Conservation (phyloP, 2,797 vertebrate species). For the Leptodactylus fallax region DNA sequence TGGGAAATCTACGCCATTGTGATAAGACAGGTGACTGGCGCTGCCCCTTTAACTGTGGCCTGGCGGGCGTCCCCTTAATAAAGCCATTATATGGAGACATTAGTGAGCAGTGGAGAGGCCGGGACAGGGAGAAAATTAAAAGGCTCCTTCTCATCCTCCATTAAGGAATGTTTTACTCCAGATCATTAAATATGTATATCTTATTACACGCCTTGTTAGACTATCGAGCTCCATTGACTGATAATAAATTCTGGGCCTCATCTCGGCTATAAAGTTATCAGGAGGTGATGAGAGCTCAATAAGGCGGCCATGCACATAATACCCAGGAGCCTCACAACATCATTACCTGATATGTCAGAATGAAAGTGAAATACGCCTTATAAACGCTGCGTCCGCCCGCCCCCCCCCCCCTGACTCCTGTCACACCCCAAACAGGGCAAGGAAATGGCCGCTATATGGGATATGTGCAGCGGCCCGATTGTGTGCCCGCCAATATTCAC, state of each 20-base stretch:
- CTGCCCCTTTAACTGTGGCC: slow-evolving; percentile 24
- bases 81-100: slow-evolving; percentile 57
- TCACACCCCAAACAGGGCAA: background rate
- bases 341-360: slow-evolving; percentile 88
- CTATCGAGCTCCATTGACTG: slow-evolving; percentile 90
- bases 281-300: slow-evolving; percentile 89
- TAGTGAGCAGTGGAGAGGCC: slow-evolving; percentile 20
- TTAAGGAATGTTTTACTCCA: slow-evolving; percentile 89
- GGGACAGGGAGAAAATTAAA: slow-evolving; percentile 69
- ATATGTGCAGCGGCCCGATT: background rate
- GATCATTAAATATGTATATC: slow-evolving; percentile 99
- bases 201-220: slow-evolving; percentile 93
- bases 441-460: background rate
- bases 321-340: slow-evolving; percentile 85
- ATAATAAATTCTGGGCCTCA: slow-evolving; percentile 90
- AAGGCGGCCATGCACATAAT: slow-evolving; percentile 88
- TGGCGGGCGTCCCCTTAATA: background rate
- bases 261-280: slow-evolving; percentile 87
- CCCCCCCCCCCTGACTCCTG: slow-evolving; percentile 72
- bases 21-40: background rate
- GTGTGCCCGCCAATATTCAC: background rate
- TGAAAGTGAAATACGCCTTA: slow-evolving; percentile 86
- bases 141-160: slow-evolving; percentile 72
- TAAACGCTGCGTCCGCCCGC: slow-evolving; percentile 76
- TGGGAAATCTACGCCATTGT: background rate